These are phyloP conservation scores for Coregonus suidteri DNA, from an alignment of 2,797 vertebrate species.

Conservation along the genomic window DNA sequence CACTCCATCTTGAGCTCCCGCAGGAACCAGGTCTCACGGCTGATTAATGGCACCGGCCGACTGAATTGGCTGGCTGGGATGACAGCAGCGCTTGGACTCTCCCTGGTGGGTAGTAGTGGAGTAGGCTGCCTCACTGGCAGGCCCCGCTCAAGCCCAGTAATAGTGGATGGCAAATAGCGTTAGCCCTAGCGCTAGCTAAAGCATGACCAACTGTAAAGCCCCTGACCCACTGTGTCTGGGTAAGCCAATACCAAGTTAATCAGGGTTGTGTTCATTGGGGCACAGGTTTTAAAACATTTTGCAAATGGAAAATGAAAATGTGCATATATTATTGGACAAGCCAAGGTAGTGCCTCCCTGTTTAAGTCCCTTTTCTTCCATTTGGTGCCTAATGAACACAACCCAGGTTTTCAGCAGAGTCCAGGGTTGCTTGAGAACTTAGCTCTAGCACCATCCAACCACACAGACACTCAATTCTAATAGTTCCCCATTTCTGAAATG, in stretches of 20 bases:
- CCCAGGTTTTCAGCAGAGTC: slow-evolving; percentile 13
- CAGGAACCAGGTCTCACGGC: slow-evolving; percentile 75
- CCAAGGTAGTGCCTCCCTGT: not conserved
- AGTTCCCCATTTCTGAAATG: slow-evolving; percentile 27
- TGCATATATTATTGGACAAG: not conserved
- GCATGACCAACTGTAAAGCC: slow-evolving; percentile 53
- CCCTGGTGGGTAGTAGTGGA: slow-evolving; percentile 66
- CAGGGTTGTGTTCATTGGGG: slow-evolving; percentile 5
- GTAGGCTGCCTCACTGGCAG: slow-evolving; percentile 60
- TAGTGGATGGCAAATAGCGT: slow-evolving; percentile 59
- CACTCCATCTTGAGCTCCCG: slow-evolving; percentile 82
- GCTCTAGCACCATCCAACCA: slow-evolving; percentile 10
- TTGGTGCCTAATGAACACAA: not conserved
- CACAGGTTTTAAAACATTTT: not conserved
- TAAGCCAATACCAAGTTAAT: slow-evolving; percentile 41
- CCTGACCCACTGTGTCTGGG: slow-evolving; percentile 40
- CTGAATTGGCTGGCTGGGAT: slow-evolving; percentile 77
- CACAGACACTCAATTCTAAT: slow-evolving; percentile 17
- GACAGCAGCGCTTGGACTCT: slow-evolving; percentile 77
- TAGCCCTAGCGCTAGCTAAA: slow-evolving; percentile 55
- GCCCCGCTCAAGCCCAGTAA: slow-evolving; percentile 59
- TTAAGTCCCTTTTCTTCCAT: not conserved
- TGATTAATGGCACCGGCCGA: slow-evolving; percentile 79
- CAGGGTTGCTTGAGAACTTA: slow-evolving; percentile 18
- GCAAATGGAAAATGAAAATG: not conserved